Base-by-base conservation (phyloP, 2,113 vertebrate species). In the Actenoides lindsayi region DNA sequence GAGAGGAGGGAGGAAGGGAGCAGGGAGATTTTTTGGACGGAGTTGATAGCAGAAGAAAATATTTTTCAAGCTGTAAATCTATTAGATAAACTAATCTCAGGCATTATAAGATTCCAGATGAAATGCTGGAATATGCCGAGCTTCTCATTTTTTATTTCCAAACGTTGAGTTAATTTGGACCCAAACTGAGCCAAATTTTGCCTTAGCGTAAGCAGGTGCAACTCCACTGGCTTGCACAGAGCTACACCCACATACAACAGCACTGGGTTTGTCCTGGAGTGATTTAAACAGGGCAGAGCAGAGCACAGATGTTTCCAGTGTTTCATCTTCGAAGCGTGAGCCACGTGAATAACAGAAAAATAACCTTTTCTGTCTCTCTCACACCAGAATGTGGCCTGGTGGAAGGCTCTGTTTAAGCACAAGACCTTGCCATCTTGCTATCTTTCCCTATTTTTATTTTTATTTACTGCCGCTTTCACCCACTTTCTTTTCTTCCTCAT, bases 61-160 rank as follows among this genome's bases (percentile, higher is more conserved):
- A 75, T 81, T 96, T 93, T 94, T 83, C 6, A 18, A 88, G 90
- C 33, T 90, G 93, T 96, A 96, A 96, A 96, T 96, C 93, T 95
- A 21, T 60, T 93, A 93, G 96, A 95, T 96, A 97, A 96, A 75
- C 79, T 96, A 92, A 90, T 90, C 90, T 93, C 64, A 63, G 57
- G 63, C 50, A 12, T 90, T 81, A 80, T 56, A 60, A 90, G 83
- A 86, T 86, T 93, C 88, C 85, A 96, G 85, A 88, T 90, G 92
- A 97, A 94, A 93, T 90, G 70, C 46, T 95, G 35, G 51, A 59
- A 71, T 89, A 90, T 81, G 88, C 88, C 85, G 90, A 94, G 88
- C 68, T 77, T 93, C 76, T 93, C 6, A 1, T 92, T 86, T 92
- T 60, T 89, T 86, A 64, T 90, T 96, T 93, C 95, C 90, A 96